Evolutionary conservation across 2,113 vertebrate species (phyloP).

Genomic region (Hystrix brachyura): DNA sequence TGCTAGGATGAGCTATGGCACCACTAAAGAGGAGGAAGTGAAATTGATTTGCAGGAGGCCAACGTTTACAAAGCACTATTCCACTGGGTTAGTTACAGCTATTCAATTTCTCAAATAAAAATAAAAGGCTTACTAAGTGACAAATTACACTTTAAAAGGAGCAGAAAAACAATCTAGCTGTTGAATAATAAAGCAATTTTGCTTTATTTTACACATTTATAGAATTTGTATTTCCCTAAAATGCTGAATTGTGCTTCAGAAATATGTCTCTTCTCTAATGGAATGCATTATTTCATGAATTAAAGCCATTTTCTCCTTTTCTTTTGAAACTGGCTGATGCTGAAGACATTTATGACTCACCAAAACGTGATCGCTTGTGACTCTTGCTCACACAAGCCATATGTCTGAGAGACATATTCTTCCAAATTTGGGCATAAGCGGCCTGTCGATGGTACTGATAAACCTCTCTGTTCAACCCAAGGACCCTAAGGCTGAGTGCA

Average conservation of each 20-base stretch:
- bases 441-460: neutral
- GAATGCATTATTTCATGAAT: slow-evolving; percentile 60
- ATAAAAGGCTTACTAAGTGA: slow-evolving; percentile 46
- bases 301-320: slow-evolving; percentile 59
- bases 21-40: slow-evolving; percentile 59
- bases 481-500: slow-evolving; percentile 26
- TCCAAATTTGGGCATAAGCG: slow-evolving; percentile 49
- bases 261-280: slow-evolving; percentile 55
- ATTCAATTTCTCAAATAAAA: slow-evolving; percentile 70
- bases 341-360: slow-evolving; percentile 69
- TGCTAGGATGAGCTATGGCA: slow-evolving; percentile 66
- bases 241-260: slow-evolving; percentile 33
- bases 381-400: slow-evolving; percentile 67
- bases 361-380: slow-evolving; percentile 70
- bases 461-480: slow-evolving; percentile 19
- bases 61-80: slow-evolving; percentile 68
- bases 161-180: neutral
- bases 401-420: slow-evolving; percentile 61
- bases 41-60: slow-evolving; percentile 71
- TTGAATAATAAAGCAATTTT: slow-evolving; percentile 31
- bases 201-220: slow-evolving; percentile 54
- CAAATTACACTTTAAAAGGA: slow-evolving; percentile 45
- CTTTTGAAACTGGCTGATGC: slow-evolving; percentile 59
- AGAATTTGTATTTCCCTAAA: slow-evolving; percentile 24
- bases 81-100: slow-evolving; percentile 64